Conservation (phyloP, 2,888 invertebrate species). For the Parnassius smintheus region DNA sequence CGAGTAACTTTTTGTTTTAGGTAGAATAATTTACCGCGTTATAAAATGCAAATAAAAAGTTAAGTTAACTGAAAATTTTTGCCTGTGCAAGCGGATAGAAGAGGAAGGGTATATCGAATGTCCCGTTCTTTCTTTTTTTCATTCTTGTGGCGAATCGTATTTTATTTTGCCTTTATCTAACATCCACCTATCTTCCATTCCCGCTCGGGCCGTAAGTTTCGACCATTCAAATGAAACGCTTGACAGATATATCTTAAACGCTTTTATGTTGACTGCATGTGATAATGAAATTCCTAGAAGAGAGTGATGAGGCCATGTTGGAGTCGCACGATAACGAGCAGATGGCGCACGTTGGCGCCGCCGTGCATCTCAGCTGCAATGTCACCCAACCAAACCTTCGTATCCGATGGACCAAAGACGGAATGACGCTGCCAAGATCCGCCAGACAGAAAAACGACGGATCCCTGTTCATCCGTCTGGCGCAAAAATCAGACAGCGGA, state of each 20-base stretch:
- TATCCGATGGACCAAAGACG: conserved; percentile 82
- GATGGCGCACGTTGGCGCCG: conserved; percentile 81
- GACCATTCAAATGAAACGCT: conserved; percentile 10
- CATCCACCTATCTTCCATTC: background rate
- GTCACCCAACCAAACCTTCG: conserved; percentile 53
- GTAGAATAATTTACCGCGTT: too few species aligned
- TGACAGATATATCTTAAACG: conserved; percentile 37
- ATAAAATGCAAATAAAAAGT: background rate
- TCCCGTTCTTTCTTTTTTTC: too few species aligned
- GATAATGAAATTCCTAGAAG: conserved; percentile 62
- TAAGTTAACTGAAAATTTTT: background rate
- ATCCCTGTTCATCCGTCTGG: conserved; percentile 64
- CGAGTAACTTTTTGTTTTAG: too few species aligned
- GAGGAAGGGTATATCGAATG: too few species aligned
- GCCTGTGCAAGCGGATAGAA: too few species aligned
- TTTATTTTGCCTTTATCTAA: background rate
- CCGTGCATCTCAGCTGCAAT: conserved; percentile 83
- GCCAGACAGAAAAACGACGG: conserved; percentile 72
- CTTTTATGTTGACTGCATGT: conserved; percentile 50
- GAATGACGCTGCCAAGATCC: conserved; percentile 75
- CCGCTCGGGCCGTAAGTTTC: background rate
- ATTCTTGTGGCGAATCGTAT: too few species aligned
- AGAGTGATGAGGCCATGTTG: conserved; percentile 50
- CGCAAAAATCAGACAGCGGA: conserved; percentile 87
- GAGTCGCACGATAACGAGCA: conserved; percentile 71